Percentiles rank a stretch among this genome's conserved stretches.
Evolutionary conservation across 2,797 vertebrate species (phyloP).

Genomic region (Gadopsis bispinosus): DNA sequence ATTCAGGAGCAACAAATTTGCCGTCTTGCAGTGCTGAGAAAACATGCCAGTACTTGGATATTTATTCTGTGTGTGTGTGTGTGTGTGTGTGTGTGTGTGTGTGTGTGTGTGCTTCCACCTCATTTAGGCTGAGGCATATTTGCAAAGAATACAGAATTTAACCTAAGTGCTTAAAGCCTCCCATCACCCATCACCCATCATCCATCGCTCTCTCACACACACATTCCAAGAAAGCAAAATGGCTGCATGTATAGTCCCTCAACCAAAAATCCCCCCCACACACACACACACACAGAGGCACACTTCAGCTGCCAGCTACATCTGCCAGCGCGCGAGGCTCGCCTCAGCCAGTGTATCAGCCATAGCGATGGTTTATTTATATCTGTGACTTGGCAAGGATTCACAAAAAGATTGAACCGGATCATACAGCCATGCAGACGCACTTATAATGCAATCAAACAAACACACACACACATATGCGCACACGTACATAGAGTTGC

Average conservation of each 20-base stretch:
- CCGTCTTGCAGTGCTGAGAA: slow-evolving; percentile 49
- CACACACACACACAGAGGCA: slow-evolving; percentile 25
- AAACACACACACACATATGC: neutral
- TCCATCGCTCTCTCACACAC: neutral
- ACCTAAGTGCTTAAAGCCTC: slow-evolving; percentile 19
- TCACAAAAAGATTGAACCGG: slow-evolving; percentile 35
- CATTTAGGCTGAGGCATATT: slow-evolving; percentile 8
- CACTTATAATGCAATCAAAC: neutral
- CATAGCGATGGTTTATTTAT: slow-evolving; percentile 62
- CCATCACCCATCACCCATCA: neutral
- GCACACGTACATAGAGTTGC: neutral
- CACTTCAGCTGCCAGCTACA: slow-evolving; percentile 55
- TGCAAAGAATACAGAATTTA: slow-evolving; percentile 28
- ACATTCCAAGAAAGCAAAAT: slow-evolving; percentile 13
- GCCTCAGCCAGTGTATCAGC: slow-evolving; percentile 35
- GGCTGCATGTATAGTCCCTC: neutral
- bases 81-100: slow-evolving; percentile 3
- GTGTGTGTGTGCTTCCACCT: slow-evolving; percentile 3
- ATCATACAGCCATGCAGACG: slow-evolving; percentile 10
- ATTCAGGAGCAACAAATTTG: slow-evolving; percentile 59
- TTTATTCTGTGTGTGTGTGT: slow-evolving; percentile 31
- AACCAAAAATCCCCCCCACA: slow-evolving; percentile 15
- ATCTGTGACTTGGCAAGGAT: slow-evolving; percentile 49
- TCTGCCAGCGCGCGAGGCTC: slow-evolving; percentile 26
- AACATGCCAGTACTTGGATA: slow-evolving; percentile 47